phyloP scores from a whole-genome alignment of 2,113 vertebrate genomes.

The Dipodomys stephensi region DNA sequence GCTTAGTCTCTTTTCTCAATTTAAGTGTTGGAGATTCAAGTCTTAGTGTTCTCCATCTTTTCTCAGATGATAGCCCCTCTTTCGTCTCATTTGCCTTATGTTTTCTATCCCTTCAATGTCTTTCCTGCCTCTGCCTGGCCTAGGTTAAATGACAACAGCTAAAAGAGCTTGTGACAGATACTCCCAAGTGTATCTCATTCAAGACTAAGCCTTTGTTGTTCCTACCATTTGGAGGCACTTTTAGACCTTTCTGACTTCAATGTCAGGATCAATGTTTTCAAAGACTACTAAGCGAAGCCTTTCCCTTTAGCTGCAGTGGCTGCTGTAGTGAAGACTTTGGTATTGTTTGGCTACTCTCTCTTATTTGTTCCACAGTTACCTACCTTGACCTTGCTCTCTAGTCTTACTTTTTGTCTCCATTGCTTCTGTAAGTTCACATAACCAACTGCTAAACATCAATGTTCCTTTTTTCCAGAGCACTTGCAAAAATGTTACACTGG shows the following conservation, averaged over 20 bases:
- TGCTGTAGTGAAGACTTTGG: background rate
- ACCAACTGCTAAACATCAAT: conserved; percentile 5
- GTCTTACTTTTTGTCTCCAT: background rate
- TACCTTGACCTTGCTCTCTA: background rate
- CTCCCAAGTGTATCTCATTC: background rate
- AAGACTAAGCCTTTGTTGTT: background rate
- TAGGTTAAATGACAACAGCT: background rate
- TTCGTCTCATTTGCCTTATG: background rate
- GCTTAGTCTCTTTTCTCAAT: background rate
- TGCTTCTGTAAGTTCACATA: background rate
- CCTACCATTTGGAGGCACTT: background rate
- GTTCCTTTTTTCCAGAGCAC: background rate
- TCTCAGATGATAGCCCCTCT: background rate
- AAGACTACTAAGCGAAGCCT: background rate
- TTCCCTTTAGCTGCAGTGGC: background rate
- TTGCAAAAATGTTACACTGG: background rate
- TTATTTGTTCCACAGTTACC: background rate
- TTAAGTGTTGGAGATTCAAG: background rate
- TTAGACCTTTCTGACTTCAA: conserved; percentile 13
- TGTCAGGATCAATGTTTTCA: background rate
- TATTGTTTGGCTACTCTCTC: background rate
- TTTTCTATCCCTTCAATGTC: background rate
- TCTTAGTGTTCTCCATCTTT: background rate
- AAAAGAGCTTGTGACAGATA: background rate
- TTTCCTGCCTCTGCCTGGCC: background rate